Evolutionary conservation across 2,797 vertebrate species (phyloP), one percentile per base, ranked within the genome.

Genomic region (Pelodytes ibericus): DNA sequence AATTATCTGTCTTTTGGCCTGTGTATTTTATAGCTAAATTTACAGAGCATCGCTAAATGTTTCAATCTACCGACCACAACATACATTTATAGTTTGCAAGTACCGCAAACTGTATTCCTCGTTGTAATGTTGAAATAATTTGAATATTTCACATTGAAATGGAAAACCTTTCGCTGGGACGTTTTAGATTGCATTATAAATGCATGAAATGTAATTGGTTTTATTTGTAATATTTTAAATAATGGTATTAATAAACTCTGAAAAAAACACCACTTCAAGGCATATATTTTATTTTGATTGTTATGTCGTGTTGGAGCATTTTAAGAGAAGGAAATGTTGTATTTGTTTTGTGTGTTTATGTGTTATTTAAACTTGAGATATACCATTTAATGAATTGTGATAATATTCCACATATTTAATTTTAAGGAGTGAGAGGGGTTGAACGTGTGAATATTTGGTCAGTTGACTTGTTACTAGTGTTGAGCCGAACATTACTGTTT

Each of bases 81-180:
- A 84, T 85, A 90, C 89, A 85, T 87, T 85, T 87, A 82, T 18
- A 1, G 91, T 92, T 93, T 93, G 92, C 91, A 82, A 74, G 73
- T 79, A 47, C 75, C 90, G 92, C 92, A 91, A 90, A 93, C 91
- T 91, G 89, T 82, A 88, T 84, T 88, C 86, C 86, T 91, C 89
- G 89, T 89, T 92, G 91, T 92, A 90, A 92, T 91, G 92, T 90
- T 92, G 90, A 93, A 92, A 91, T 90, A 90, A 92, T 91, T 92
- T 90, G 89, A 87, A 93, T 93, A 93, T 93, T 93, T 93, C 92
- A 93, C 92, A 93, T 93, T 93, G 92, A 93, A 93, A 93, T 93
- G 92, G 22, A 68, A 75, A 86, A 74, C 86, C 87, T 91, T 92
- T 90, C 87, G 86, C 90, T 92, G 91, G 87, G 91, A 92, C 90